Base-by-base conservation (phyloP, 2,888 invertebrate genomes). In the Trichogramma dendrolimi region DNA sequence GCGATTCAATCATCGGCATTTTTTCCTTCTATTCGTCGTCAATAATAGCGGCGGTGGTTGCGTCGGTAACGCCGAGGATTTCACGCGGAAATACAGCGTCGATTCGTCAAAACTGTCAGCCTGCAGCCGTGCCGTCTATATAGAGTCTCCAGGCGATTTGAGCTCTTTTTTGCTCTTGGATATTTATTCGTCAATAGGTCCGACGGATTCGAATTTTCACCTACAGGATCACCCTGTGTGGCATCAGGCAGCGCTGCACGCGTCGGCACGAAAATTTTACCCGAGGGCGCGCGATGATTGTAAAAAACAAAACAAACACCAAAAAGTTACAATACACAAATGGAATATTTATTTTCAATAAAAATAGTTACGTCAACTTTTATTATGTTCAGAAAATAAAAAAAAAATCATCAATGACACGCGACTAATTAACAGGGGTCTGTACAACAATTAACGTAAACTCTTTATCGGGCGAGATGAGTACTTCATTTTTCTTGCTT, bases 391-490 rank as follows among this genome's bases (percentile, higher is more conserved):
- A 46, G n/a, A 46, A 46, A 46, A 46, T 10, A 2, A 2, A 11
- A 46, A 11, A 10, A 8, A 46, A 46, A 46, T 2, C n/a, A 46
- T n/a, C 10, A 46, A 10, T 46, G 46, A 46, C 8, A 46, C n/a
- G 8, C 46, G n/a, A 46, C n/a, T 46, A 46, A 10, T n/a, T 8
- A 46, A 83, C 83, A 6, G 92, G 93, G 79, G 89, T 91, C 78
- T 95, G 94, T 53, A 96, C 88, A 2, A 95, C 95, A 73, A 95
- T 94, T 65, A 96, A 81, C 75, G 95, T 87, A 75, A 94, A 96
- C 69, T 96, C 95, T 80, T 91, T 94, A 75, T 96, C 96, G 1
- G 98, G 97, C 1, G 97, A 96, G 6, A 97, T 91, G 92, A 98
- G 94, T 67, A 98, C 94, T 82, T 98, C 97, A 79, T 94, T 93